phyloP scores from a whole-genome alignment of 2,113 vertebrate species.

The Tetraodon nigroviridis region DNA sequence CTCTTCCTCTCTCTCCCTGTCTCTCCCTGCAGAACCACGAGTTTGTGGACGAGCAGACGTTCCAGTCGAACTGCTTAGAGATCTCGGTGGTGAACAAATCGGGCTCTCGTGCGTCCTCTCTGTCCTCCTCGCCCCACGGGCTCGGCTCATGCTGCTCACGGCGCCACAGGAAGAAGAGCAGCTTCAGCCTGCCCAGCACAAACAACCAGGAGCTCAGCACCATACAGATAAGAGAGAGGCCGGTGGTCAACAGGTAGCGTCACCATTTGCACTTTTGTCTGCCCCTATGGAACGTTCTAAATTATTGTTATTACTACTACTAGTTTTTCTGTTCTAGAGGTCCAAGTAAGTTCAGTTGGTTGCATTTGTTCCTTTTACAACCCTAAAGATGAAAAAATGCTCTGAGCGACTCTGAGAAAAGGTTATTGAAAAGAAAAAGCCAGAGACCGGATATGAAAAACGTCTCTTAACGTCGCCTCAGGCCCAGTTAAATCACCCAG shows the following conservation, averaged over 20 bases:
- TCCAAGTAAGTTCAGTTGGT: too few species aligned
- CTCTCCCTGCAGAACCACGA: conserved; percentile 84
- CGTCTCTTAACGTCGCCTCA: too few species aligned
- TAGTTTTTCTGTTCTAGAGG: too few species aligned
- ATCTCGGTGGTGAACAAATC: conserved; percentile 84
- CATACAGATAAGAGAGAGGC: conserved; percentile 69
- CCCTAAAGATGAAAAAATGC: too few species aligned
- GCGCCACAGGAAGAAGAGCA: conserved; percentile 91
- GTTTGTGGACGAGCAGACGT: conserved; percentile 97
- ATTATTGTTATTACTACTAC: too few species aligned
- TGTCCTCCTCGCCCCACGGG: conserved; percentile 84
- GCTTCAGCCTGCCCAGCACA: conserved; percentile 88
- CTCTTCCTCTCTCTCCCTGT: not conserved
- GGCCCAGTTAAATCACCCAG: too few species aligned
- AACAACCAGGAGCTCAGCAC: conserved; percentile 92
- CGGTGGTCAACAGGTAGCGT: conserved; percentile 57
- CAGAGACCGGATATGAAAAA: too few species aligned
- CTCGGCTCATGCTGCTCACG: conserved; percentile 91
- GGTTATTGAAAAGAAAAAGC: too few species aligned
- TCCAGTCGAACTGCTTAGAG: conserved; percentile 94
- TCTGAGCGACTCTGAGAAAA: too few species aligned
- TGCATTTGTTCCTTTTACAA: too few species aligned
- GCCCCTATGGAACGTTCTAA: not conserved
- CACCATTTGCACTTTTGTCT: not conserved
- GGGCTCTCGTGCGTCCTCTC: conserved; percentile 84